phyloP scores from a whole-genome alignment of 2,113 vertebrate species.

The Nettapus auritus region DNA sequence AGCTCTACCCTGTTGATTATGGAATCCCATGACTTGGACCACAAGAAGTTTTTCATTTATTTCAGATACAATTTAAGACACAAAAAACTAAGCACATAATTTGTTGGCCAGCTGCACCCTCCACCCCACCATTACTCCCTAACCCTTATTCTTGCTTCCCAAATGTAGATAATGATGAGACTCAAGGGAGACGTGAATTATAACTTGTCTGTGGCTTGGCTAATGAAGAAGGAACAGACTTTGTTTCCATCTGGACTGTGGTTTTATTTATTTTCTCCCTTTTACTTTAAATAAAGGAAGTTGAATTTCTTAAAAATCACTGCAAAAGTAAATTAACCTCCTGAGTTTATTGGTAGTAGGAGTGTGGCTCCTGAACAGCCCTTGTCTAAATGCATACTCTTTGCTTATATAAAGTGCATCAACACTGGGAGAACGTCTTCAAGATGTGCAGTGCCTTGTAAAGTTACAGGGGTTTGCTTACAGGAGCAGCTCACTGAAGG shows the following conservation, averaged over 20 bases:
- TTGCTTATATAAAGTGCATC: neutral
- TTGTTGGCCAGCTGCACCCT: constrained; percentile 10
- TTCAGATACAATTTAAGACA: constrained; percentile 50
- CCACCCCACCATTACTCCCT: neutral
- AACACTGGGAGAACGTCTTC: neutral
- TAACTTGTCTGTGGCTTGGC: constrained; percentile 53
- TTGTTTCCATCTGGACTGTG: constrained; percentile 60
- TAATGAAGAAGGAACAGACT: constrained; percentile 40
- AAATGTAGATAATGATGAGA: constrained; percentile 34
- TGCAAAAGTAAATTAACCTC: neutral
- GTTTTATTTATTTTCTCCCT: constrained; percentile 45
- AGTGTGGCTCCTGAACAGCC: neutral
- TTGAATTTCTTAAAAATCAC: neutral
- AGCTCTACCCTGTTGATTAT: neutral
- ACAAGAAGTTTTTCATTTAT: constrained; percentile 40
- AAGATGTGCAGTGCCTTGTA: neutral
- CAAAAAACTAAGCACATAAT: neutral
- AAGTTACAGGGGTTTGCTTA: neutral
- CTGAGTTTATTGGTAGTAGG: neutral
- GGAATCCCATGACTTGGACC: constrained; percentile 44
- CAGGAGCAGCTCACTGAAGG: neutral
- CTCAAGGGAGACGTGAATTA: constrained; percentile 47
- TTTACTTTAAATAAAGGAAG: constrained; percentile 26
- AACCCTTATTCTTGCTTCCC: constrained; percentile 45
- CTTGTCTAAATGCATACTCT: neutral